phyloP scores from a whole-genome alignment of 2,113 vertebrate genomes.

The Macrotis lagotis region DNA sequence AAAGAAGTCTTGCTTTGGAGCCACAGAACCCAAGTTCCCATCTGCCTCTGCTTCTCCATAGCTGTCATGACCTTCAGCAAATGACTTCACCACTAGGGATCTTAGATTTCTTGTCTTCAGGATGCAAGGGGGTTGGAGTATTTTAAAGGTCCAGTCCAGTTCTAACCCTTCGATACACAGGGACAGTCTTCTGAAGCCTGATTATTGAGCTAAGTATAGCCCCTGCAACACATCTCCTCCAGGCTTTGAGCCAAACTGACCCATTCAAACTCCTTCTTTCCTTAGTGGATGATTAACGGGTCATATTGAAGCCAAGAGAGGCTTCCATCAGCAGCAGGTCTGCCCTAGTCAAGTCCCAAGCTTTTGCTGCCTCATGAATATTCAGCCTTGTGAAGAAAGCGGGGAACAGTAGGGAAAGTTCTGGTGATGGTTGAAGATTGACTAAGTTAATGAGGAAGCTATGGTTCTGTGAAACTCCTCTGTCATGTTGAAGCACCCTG shows the following conservation, averaged over 20 bases:
- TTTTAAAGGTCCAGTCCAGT: not conserved
- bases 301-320: rapidly evolving
- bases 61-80: not conserved
- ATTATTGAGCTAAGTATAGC: not conserved
- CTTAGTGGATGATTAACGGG: rapidly evolving
- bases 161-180: not conserved
- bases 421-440: not conserved
- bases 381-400: not conserved
- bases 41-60: not conserved
- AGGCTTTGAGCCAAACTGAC: not conserved
- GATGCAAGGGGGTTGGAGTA: not conserved
- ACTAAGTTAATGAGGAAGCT: not conserved
- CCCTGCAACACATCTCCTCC: not conserved
- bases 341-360: rapidly evolving
- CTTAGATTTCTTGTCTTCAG: not conserved
- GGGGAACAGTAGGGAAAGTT: not conserved
- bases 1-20: not conserved
- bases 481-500: not conserved
- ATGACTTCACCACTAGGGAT: not conserved
- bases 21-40: too few relatives aligned
- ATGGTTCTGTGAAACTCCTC: not conserved
- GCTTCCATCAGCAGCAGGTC: not conserved
- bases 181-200: not conserved
- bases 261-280: not conserved
- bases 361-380: not conserved